These are phyloP conservation scores for Drusus annulatus DNA, from an alignment of 1,140 invertebrate genomes.

Conservation along the genomic window DNA sequence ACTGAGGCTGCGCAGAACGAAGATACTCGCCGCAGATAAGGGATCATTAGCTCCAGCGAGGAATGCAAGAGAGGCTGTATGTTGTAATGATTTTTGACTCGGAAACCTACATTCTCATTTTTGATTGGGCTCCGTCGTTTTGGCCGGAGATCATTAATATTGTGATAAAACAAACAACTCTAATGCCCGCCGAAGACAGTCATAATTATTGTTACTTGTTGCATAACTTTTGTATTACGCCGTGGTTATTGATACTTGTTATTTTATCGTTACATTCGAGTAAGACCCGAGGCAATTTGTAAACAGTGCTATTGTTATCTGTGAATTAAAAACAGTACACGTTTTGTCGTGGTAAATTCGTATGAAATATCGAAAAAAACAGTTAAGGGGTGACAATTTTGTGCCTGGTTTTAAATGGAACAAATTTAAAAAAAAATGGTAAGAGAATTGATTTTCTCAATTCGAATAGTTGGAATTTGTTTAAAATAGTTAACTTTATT, in stretches of 20 bases:
- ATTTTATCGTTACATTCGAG: too few relatives aligned
- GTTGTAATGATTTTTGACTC: slow-evolving; percentile 50
- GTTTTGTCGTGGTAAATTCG: too few relatives aligned
- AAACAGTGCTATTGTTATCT: too few relatives aligned
- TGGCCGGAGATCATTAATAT: slow-evolving; percentile 18
- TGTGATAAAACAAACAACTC: slow-evolving; percentile 35
- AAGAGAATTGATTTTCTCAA: too few relatives aligned
- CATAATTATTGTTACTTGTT: slow-evolving; percentile 31
- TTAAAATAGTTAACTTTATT: too few relatives aligned
- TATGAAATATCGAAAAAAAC: too few relatives aligned
- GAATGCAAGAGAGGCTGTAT: slow-evolving; percentile 33
- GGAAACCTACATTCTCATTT: slow-evolving; percentile 45
- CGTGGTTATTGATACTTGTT: not conserved
- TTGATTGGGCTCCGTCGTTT: slow-evolving; percentile 28
- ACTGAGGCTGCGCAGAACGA: slow-evolving; percentile 33
- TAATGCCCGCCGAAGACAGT: slow-evolving; percentile 19
- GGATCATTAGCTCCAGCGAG: slow-evolving; percentile 52
- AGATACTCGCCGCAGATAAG: slow-evolving; percentile 48
- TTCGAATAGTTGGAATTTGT: too few relatives aligned
- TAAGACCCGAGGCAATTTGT: too few relatives aligned
- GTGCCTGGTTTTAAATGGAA: too few relatives aligned
- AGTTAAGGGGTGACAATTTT: too few relatives aligned
- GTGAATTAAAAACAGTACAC: too few relatives aligned
- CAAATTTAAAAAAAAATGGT: too few relatives aligned
- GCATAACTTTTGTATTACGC: slow-evolving; percentile 8